Conservation (phyloP, 2,888 invertebrate genomes). For the Drosophila rellima region DNA sequence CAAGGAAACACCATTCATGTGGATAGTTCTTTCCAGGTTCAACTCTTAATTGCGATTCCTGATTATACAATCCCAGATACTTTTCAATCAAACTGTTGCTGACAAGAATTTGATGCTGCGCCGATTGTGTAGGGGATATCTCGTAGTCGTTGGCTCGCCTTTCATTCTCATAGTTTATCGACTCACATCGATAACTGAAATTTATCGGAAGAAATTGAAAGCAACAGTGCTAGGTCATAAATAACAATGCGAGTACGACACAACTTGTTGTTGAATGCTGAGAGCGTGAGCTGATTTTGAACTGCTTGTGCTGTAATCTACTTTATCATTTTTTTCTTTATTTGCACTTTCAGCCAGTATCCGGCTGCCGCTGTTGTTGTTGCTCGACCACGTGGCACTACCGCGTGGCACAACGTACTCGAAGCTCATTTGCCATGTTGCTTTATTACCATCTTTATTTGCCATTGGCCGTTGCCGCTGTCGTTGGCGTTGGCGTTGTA, state of each 20-base stretch:
- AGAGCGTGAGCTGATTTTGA: conserved; percentile 15
- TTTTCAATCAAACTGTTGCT: background rate
- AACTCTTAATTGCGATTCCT: too few relatives aligned
- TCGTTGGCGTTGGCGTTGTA: conserved; percentile 48
- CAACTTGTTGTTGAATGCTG: conserved; percentile 33
- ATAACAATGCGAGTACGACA: conserved; percentile 20
- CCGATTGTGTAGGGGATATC: background rate
- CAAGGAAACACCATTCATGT: too few relatives aligned
- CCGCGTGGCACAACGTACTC: conserved; percentile 16
- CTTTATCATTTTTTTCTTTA: conserved; percentile 47
- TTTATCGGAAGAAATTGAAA: conserved; percentile 40
- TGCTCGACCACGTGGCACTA: conserved; percentile 4
- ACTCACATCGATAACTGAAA: conserved; percentile 35
- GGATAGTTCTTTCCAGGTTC: too few relatives aligned
- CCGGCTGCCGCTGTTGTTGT: conserved; percentile 24
- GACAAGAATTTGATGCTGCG: background rate
- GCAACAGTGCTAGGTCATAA: conserved; percentile 42
- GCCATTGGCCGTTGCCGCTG: conserved; percentile 53
- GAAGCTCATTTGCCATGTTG: conserved; percentile 60
- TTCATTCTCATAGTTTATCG: background rate
- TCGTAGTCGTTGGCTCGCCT: background rate
- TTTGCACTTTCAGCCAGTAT: conserved; percentile 57
- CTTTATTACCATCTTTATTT: conserved; percentile 67
- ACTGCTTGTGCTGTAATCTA: conserved; percentile 38
- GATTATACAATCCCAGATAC: too few relatives aligned